A percentile compares a stretch with the other conserved stretches of the same genome.
phyloP scores from a whole-genome alignment of 2,888 invertebrate genomes.

The Leptarthrus brevirostris region DNA sequence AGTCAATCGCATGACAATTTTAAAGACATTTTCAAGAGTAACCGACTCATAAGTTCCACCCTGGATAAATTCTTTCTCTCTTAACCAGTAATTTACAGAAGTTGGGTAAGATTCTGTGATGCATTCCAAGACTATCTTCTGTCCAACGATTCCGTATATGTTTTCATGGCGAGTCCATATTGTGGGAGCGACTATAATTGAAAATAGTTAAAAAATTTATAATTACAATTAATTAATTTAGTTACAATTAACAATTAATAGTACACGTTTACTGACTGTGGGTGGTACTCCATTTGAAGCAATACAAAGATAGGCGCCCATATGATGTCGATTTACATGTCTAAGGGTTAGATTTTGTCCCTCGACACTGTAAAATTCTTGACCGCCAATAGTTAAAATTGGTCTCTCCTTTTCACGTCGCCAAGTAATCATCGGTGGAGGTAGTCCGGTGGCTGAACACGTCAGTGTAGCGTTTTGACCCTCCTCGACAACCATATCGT shows the following conservation, averaged over 20 bases:
- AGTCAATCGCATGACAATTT: constrained; percentile 79
- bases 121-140: constrained; percentile 64
- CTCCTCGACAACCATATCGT: constrained; percentile 86
- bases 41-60: constrained; percentile 67
- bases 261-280: constrained; percentile 65
- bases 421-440: constrained; percentile 88
- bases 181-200: constrained; percentile 62
- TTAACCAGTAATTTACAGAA: constrained; percentile 65
- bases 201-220: background rate
- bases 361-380: constrained; percentile 62
- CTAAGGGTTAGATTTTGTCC: constrained; percentile 63
- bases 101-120: constrained; percentile 65
- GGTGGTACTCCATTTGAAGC: constrained; percentile 67
- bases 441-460: constrained; percentile 89
- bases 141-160: constrained; percentile 63
- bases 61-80: constrained; percentile 64
- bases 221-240: background rate
- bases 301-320: constrained; percentile 66
- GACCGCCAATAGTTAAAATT: constrained; percentile 62
- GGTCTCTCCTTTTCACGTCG: constrained; percentile 81
- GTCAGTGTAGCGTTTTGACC: constrained; percentile 87
- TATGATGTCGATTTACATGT: constrained; percentile 62
- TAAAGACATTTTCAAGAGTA: constrained; percentile 79
- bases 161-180: constrained; percentile 64
- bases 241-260: constrained; percentile 65